These are phyloP conservation scores for Chaenogobius annularis DNA, from an alignment of 2,113 vertebrate species.

Conservation along the genomic window DNA sequence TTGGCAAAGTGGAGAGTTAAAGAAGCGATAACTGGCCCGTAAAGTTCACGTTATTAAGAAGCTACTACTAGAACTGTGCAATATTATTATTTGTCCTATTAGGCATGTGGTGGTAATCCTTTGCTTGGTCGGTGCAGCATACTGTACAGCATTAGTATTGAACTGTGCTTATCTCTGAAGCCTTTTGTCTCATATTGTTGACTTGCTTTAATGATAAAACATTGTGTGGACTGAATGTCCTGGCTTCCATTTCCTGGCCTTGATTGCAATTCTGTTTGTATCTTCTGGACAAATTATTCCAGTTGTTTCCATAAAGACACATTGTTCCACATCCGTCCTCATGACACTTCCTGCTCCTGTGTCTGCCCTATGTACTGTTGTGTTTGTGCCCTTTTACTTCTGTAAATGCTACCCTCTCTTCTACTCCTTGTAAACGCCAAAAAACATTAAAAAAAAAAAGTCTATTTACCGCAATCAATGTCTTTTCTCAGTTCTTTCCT, in stretches of 20 bases:
- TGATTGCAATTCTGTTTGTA: not conserved
- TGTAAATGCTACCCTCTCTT: constrained; percentile 2
- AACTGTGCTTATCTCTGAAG: not conserved
- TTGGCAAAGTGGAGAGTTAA: too few relatives aligned
- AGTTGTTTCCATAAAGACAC: constrained; percentile 4
- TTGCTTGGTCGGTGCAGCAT: too few relatives aligned
- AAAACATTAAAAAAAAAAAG: not conserved
- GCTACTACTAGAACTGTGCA: too few relatives aligned
- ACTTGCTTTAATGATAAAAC: constrained; percentile 4
- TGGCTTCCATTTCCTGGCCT: not conserved
- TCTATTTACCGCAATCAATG: constrained; percentile 15
- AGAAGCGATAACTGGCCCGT: too few relatives aligned
- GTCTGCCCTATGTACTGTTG: not conserved
- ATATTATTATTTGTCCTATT: too few relatives aligned
- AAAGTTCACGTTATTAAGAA: too few relatives aligned
- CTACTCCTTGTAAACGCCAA: too few relatives aligned
- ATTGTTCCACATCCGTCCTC: constrained; percentile 3
- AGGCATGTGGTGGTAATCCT: too few relatives aligned
- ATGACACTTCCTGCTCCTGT: not conserved
- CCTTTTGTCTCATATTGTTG: not conserved
- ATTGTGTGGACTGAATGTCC: not conserved
- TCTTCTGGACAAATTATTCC: constrained; percentile 4
- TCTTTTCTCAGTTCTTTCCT: constrained; percentile 41
- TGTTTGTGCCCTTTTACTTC: constrained; percentile 3
- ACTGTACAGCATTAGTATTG: too few relatives aligned